Percentiles rank a stretch among this genome's conserved stretches.
These are phyloP conservation scores for Epizoanthus ramosus DNA, from an alignment of 92 coral and sea anemone genomes.

Conservation along the genomic window DNA sequence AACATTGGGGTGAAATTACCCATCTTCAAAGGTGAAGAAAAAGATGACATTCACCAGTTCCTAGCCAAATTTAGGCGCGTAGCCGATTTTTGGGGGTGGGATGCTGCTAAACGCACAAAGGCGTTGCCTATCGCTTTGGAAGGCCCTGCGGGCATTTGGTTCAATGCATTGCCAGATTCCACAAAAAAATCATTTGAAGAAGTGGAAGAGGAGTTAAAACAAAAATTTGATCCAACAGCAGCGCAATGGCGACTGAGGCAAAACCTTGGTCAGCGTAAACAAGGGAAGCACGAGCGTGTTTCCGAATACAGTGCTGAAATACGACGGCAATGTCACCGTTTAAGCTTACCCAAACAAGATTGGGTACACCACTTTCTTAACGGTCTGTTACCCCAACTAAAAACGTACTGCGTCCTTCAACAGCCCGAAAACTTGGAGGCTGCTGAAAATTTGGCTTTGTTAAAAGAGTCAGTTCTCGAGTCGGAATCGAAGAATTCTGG, in stretches of 20 bases:
- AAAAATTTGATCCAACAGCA: constrained; percentile 18
- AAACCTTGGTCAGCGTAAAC: constrained; percentile 36
- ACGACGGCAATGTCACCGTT: constrained; percentile 22
- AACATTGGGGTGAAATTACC: neutral
- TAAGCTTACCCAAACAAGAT: constrained; percentile 16
- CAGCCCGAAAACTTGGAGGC: constrained; percentile 25
- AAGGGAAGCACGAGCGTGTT: neutral
- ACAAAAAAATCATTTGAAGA: constrained; percentile 11
- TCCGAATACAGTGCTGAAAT: constrained; percentile 3
- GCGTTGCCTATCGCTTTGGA: neutral
- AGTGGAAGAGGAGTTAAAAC: neutral
- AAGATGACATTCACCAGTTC: constrained; percentile 31
- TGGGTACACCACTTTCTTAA: constrained; percentile 24
- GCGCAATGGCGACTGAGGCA: constrained; percentile 21
- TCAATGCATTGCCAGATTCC: neutral
- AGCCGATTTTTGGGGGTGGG: constrained; percentile 19
- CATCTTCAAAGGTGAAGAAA: constrained; percentile 4
- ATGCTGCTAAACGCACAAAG: neutral
- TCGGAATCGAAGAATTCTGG: neutral
- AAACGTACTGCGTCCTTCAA: constrained; percentile 4
- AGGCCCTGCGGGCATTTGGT: constrained; percentile 34
- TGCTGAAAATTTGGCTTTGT: constrained; percentile 18
- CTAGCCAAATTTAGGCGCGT: constrained; percentile 5
- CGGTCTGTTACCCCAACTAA: constrained; percentile 7
- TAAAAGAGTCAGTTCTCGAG: constrained; percentile 18